phyloP scores from a whole-genome alignment of 2,113 vertebrate species.

The Chaenogobius annularis region DNA sequence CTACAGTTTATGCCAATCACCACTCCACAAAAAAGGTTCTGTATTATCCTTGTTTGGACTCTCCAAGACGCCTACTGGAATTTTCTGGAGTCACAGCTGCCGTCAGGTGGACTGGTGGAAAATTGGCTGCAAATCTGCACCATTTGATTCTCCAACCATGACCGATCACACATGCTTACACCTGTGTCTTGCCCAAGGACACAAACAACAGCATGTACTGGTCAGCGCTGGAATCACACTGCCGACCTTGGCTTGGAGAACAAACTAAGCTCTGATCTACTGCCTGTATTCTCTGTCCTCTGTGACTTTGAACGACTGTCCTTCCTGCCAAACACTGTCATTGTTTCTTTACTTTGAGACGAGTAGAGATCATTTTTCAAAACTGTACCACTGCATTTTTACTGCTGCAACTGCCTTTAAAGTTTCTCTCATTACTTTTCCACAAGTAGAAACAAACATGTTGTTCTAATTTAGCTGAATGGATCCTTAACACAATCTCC shows the following conservation, averaged over 20 bases:
- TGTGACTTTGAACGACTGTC: not conserved
- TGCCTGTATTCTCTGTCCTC: not conserved
- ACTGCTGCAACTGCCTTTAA: not conserved
- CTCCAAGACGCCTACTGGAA: no score
- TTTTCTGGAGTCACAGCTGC: no score
- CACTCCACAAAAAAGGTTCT: not conserved
- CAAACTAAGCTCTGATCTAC: no score
- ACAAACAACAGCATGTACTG: not conserved
- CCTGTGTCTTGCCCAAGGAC: not conserved
- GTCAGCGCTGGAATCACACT: not conserved
- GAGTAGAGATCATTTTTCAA: not conserved
- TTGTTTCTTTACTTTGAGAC: not conserved
- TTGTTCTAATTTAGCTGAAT: conserved; percentile 13
- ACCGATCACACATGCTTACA: no score
- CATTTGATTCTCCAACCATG: not conserved
- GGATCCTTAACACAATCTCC: not conserved
- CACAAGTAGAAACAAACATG: not conserved
- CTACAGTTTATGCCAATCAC: not conserved
- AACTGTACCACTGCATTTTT: not conserved
- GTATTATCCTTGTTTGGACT: not conserved
- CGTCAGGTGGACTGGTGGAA: no score
- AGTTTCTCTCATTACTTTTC: not conserved
- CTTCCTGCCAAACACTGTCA: not conserved
- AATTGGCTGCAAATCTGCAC: no score
- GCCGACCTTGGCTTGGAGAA: no score